phyloP scores from a whole-genome alignment of 1,140 invertebrate species.

The Heliconius nattereri region DNA sequence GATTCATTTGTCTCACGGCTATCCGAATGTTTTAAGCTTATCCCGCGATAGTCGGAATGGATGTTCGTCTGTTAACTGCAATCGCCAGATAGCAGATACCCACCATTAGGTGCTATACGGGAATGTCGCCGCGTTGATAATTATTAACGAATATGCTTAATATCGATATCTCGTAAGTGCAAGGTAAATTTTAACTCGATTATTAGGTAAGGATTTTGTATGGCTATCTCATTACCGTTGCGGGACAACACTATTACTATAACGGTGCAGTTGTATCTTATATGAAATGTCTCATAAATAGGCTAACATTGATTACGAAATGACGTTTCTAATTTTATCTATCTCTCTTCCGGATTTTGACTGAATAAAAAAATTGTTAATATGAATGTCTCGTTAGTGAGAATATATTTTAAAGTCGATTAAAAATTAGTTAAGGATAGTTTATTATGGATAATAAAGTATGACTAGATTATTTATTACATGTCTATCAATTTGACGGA shows the following conservation, averaged over 20 bases:
- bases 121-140: slow-evolving; percentile 43
- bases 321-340: neutral
- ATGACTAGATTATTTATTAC: no score
- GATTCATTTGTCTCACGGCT: slow-evolving; percentile 68
- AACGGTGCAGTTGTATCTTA: neutral
- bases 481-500: no score
- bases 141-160: slow-evolving; percentile 46
- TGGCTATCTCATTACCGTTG: slow-evolving; percentile 10
- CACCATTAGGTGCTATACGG: slow-evolving; percentile 53
- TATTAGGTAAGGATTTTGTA: slow-evolving; percentile 9
- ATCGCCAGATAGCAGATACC: slow-evolving; percentile 51
- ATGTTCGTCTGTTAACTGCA: slow-evolving; percentile 54
- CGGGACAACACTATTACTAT: slow-evolving; percentile 1
- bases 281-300: neutral
- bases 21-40: slow-evolving; percentile 72
- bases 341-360: neutral
- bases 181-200: neutral
- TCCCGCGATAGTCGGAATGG: slow-evolving; percentile 62
- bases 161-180: slow-evolving; percentile 21
- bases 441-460: no score
- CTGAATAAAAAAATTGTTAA: neutral
- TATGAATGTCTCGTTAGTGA: neutral
- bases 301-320: neutral
- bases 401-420: neutral
- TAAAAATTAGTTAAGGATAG: neutral